Evolutionary conservation across 2,888 invertebrate species (phyloP), one percentile per base, ranked within the genome.

Genomic region (Eudasyphora cyanicolor): DNA sequence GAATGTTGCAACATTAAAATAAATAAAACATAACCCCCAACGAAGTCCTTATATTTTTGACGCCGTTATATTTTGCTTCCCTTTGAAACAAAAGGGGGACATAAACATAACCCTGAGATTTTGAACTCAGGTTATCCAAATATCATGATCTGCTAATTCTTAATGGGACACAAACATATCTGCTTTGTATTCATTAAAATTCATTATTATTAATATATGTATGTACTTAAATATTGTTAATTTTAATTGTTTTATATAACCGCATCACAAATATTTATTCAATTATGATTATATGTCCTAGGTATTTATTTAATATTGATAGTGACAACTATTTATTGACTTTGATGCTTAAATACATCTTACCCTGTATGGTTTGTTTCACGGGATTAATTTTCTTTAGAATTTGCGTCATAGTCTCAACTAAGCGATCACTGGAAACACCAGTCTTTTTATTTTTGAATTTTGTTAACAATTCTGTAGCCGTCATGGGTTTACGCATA

Each of bases 401-500:
- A 86, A 99, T 97, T 90, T 97, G 97, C 7, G 98, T 98, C 95
- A 99, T 98, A 45, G 97, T 96, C 89, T 97, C 97, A 0, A 98
- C 98, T 79, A 99, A 94, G 79, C 98, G 96, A 85, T 98, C 97
- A 86, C 97, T 97, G 77, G 96, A 96, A 70, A 98, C 94, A 4
- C 98, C 98, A 10, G 97, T 97, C 89, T 98, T 97, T 92, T 98
- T 98, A 49, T 97, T 97, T 91, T 98, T 98, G 93, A 99, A 98
- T 93, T 99, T 99, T 86, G 98, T 97, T 57, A 99, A 93, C 38
- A 99, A 93, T 90, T 99, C 99, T 0, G 98, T 99, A 0, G 99
- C 97, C 0, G 99, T 99, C 96, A 99, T 98, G 0, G 99, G 99
- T 90, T 99, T 99, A 10, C 99, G 95, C 92, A 97, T 96, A 38